phyloP scores from a whole-genome alignment of 2,888 invertebrate genomes.

The Pollenia labialis region DNA sequence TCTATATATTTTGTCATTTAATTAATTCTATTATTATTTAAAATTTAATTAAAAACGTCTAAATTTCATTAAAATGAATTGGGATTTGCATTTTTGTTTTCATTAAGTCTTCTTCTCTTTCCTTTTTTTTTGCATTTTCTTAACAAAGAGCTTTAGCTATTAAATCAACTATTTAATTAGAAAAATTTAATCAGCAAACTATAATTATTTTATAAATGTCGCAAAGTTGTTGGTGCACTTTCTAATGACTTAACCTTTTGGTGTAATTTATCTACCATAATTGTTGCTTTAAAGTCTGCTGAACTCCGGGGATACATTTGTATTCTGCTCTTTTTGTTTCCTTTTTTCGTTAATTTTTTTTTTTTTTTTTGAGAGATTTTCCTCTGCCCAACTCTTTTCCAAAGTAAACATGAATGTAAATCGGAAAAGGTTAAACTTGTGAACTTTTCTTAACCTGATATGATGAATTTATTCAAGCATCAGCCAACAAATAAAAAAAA shows the following conservation, averaged over 20 bases:
- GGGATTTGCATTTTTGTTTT: neutral
- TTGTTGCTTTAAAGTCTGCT: conserved; percentile 4
- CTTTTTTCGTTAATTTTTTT: neutral
- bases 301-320: conserved; percentile 24
- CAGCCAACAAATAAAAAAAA: neutral
- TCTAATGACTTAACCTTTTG: conserved; percentile 13
- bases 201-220: neutral
- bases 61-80: conserved; percentile 15
- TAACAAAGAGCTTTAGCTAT: neutral
- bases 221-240: neutral
- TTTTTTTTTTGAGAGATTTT: neutral
- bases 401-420: conserved; percentile 22
- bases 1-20: conserved; percentile 1
- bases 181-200: neutral
- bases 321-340: neutral
- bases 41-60: neutral
- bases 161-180: neutral
- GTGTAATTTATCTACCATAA: neutral
- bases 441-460: conserved; percentile 58
- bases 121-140: neutral
- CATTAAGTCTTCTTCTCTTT: neutral
- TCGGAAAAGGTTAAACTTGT: conserved; percentile 52
- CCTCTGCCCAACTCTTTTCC: neutral
- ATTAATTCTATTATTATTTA: neutral
- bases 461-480: conserved; percentile 42